Evolutionary conservation across 23 tunicate genomes (phyloP).

Genomic region (Corella eumyota): DNA sequence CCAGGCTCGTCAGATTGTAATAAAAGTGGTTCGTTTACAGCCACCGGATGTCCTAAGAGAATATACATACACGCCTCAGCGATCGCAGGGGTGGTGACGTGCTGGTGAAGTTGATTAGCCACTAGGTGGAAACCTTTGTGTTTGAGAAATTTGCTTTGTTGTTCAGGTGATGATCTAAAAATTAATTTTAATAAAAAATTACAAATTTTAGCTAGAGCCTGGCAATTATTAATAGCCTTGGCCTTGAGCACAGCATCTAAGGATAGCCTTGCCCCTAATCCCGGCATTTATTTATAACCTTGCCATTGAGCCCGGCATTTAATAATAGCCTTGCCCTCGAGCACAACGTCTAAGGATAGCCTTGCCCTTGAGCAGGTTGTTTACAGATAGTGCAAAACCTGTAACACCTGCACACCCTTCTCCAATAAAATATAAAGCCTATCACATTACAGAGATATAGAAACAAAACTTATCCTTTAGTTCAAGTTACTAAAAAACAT

Average conservation of each 20-base stretch:
- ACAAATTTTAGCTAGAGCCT: too few relatives aligned
- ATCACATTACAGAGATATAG: too few relatives aligned
- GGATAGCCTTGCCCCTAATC: background rate
- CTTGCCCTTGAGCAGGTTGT: too few relatives aligned
- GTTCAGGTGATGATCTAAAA: constrained; percentile 39
- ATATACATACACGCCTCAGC: constrained; percentile 81
- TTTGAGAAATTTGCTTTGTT: constrained; percentile 37
- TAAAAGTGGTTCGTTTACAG: constrained; percentile 38
- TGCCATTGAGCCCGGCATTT: too few relatives aligned
- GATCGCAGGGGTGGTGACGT: constrained; percentile 31
- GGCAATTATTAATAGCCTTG: background rate
- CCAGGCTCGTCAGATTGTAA: constrained; percentile 36
- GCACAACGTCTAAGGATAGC: too few relatives aligned
- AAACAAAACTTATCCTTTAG: too few relatives aligned
- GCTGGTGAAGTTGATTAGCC: constrained; percentile 95
- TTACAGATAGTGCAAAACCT: too few relatives aligned
- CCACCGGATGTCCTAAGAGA: constrained; percentile 54
- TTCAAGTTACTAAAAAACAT: too few relatives aligned
- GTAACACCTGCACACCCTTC: too few relatives aligned
- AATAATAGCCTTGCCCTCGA: too few relatives aligned
- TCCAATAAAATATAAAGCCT: too few relatives aligned
- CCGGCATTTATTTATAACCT: too few relatives aligned
- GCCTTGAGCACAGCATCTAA: constrained; percentile 7
- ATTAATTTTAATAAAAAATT: background rate
- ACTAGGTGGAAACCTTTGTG: constrained; percentile 82